A percentile compares a stretch with the other conserved stretches of the same genome.
Conservation (phyloP, 2,888 invertebrate genomes). For the Mesodorylaimus sp. region DNA sequence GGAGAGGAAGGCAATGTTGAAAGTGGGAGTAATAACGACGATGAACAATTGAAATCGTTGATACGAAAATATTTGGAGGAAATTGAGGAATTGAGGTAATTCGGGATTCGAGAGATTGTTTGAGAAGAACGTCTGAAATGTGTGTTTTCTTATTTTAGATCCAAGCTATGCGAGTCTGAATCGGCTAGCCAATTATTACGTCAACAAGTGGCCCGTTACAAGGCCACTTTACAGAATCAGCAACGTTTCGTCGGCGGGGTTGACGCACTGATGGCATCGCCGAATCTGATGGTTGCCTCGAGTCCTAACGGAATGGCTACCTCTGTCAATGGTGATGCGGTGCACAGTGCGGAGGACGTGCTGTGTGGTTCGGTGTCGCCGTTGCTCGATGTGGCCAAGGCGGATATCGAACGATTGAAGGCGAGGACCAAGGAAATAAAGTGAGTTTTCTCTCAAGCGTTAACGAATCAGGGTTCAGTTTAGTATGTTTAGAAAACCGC, state of each 20-base stretch:
- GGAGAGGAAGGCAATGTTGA: background rate
- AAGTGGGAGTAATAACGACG: background rate
- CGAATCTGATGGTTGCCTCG: no score
- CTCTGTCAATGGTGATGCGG: background rate
- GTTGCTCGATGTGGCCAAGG: constrained; percentile 13
- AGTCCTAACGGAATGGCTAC: background rate
- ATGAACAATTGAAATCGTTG: constrained; percentile 32
- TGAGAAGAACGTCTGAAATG: background rate
- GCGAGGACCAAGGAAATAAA: constrained; percentile 15
- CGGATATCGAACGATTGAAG: constrained; percentile 42
- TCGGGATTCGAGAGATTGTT: constrained; percentile 8
- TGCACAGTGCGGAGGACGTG: background rate
- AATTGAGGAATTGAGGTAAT: constrained; percentile 61
- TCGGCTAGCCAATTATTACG: constrained; percentile 54
- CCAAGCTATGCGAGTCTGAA: constrained; percentile 70
- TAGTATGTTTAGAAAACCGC: no score
- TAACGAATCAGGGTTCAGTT: background rate
- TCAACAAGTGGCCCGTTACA: constrained; percentile 23
- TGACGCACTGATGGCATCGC: no score
- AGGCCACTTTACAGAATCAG: constrained; percentile 2
- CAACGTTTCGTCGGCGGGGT: background rate
- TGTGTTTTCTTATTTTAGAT: constrained; percentile 29
- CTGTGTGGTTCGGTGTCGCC: background rate
- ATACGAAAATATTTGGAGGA: constrained; percentile 69
- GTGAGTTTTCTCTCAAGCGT: background rate